Percentiles rank a stretch among this genome's conserved stretches.
Evolutionary conservation across 2,888 invertebrate species (phyloP).

Genomic region (Tetragonula carbonaria): DNA sequence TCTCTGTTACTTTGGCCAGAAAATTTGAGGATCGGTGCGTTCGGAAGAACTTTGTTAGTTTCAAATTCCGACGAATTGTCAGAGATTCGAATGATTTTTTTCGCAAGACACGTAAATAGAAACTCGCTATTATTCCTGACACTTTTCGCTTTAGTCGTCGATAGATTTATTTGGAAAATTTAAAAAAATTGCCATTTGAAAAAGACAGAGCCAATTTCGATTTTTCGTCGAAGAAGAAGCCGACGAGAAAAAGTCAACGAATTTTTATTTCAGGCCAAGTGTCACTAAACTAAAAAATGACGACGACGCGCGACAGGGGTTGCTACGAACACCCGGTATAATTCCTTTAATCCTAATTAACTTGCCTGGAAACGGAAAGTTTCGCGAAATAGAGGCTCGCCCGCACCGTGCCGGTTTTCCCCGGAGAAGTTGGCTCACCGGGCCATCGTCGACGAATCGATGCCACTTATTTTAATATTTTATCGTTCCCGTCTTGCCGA

Average conservation of each 20-base stretch:
- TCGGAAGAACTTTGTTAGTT: no score
- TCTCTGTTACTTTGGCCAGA: not conserved
- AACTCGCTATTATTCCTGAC: no score
- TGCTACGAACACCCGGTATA: not conserved
- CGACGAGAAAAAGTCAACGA: not conserved
- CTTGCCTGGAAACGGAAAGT: not conserved
- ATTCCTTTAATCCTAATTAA: not conserved
- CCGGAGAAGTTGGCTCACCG: not conserved
- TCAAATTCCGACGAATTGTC: no score
- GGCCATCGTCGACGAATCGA: not conserved
- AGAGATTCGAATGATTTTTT: no score
- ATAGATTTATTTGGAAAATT: no score
- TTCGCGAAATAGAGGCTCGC: not conserved
- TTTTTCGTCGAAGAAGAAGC: not conserved
- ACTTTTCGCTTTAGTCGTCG: no score
- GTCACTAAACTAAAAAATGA: not conserved
- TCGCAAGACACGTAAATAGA: no score
- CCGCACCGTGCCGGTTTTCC: not conserved
- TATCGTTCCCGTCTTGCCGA: not conserved
- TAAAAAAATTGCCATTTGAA: not conserved
- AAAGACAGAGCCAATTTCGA: not conserved
- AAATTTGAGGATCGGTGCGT: no score
- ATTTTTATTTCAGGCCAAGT: not conserved
- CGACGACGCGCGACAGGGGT: not conserved
- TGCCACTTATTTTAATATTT: constrained; percentile 38